Conservation (phyloP, 2,113 vertebrate genomes). For the Gymnobelideus leadbeateri region DNA sequence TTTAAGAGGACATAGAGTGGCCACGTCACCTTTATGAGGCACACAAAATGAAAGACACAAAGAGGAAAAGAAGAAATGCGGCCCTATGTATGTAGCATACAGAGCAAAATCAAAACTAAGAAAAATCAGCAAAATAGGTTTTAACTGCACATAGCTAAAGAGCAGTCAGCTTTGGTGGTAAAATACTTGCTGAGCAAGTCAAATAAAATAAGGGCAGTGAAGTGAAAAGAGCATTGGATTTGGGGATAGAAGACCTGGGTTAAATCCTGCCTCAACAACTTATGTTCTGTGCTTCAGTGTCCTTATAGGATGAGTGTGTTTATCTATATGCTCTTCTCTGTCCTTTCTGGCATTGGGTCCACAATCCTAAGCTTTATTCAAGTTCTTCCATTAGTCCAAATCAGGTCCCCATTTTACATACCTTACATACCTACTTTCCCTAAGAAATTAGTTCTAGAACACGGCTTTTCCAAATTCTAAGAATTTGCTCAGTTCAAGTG, state of each 20-base stretch:
- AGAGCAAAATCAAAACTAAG: background rate
- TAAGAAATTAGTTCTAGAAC: background rate
- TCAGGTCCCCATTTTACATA: background rate
- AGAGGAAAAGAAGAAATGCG: background rate
- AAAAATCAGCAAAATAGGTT: background rate
- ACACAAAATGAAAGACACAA: background rate
- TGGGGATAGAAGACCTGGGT: background rate
- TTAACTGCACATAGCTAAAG: background rate
- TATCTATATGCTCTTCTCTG: background rate
- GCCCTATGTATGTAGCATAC: background rate
- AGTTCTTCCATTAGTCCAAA: background rate
- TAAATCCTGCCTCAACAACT: background rate
- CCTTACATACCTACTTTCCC: background rate
- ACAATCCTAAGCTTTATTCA: background rate
- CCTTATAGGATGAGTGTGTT: background rate
- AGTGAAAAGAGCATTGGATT: background rate
- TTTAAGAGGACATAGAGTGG: background rate
- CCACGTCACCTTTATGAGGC: background rate
- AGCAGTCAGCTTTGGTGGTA: background rate
- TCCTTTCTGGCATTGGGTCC: background rate
- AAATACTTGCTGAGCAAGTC: background rate
- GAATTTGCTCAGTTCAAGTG: background rate
- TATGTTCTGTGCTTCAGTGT: background rate
- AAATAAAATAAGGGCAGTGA: background rate
- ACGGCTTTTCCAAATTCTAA: background rate